Conservation (phyloP, 1,140 invertebrate species). For the Aphelenchoides fujianensis region DNA sequence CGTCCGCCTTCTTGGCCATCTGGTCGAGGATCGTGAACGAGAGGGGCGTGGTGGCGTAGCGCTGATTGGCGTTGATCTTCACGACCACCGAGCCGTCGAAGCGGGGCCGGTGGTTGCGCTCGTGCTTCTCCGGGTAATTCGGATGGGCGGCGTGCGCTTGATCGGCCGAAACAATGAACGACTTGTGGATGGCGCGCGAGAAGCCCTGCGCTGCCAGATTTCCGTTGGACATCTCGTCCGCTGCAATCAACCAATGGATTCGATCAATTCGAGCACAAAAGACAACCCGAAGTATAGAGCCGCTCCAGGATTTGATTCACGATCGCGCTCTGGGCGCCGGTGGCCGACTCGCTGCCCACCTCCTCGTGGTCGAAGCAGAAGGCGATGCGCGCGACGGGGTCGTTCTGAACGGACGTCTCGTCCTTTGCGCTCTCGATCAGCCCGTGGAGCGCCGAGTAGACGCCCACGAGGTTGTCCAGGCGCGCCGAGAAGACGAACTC, state of each 20-base stretch:
- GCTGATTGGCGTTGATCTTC: constrained; percentile 66
- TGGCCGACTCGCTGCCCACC: constrained; percentile 46
- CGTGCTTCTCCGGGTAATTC: constrained; percentile 63
- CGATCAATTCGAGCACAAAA: too few relatives aligned
- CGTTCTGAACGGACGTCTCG: constrained; percentile 43
- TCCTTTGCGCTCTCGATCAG: constrained; percentile 46
- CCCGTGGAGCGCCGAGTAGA: constrained; percentile 64
- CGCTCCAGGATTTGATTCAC: constrained; percentile 63
- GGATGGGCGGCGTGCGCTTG: constrained; percentile 67
- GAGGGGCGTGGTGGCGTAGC: constrained; percentile 65
- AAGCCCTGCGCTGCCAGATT: constrained; percentile 18
- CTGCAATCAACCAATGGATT: too few relatives aligned
- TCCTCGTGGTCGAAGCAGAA: constrained; percentile 67
- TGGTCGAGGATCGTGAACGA: constrained; percentile 65
- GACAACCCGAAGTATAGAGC: constrained; percentile 24
- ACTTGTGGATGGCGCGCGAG: constrained; percentile 56
- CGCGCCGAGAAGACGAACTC: constrained; percentile 67
- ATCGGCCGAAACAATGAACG: constrained; percentile 64
- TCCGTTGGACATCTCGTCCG: constrained; percentile 1
- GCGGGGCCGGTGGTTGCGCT: constrained; percentile 60
- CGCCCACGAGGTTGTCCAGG: constrained; percentile 66
- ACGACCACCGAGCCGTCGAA: constrained; percentile 62
- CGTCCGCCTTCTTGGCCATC: constrained; percentile 60
- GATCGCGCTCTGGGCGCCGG: constrained; percentile 62
- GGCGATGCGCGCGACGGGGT: constrained; percentile 65